Base-by-base conservation (phyloP, 2,113 vertebrate species). In the Lanius ludovicianus region DNA sequence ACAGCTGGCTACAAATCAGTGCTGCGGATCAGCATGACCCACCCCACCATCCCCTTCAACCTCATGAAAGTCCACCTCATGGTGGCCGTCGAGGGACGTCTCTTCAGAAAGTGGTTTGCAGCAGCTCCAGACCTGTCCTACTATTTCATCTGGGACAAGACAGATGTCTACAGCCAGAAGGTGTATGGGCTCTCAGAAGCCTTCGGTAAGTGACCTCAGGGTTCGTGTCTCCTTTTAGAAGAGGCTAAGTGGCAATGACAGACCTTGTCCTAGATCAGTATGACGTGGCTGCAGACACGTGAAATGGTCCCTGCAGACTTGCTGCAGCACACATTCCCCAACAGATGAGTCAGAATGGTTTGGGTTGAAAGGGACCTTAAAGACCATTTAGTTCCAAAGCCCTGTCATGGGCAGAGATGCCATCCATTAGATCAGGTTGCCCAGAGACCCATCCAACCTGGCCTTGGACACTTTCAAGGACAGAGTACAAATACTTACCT, bases 1-100 rank as follows among this genome's bases (percentile, higher is more conserved):
- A 99, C 99, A 9, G 95, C 99, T 1, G 99, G 99, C 93, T 99
- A 99, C 96, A 99, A 99, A 94, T 99, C 99, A 3, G 98, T 99
- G 50, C 98, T 99, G 90, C 97, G 98, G 94, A 99, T 99, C 95
- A 98, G 98, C 89, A 98, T 99, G 95, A 99, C 99, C 31, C 99
- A 99, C 92, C 97, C 98, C 57, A 98, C 98, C 84, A 99, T 99
- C 91, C 99, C 99, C 44, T 99, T 99, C 98, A 99, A 99, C 98
- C 98, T 99, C 95, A 99, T 99, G 99, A 99, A 99, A 97, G 99
- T 99, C 73, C 99, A 99, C 95, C 99, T 99, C 74, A 99, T 99
- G 99, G 99, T 99, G 76, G 99, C 99, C 0, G 99, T 99, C 2
- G 99, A 99, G 89, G 99, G 99, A 28, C 98, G 99, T 47, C 99